Evolutionary conservation across 2,113 vertebrate species (phyloP).

Genomic region (Thinocorus orbignyianus): DNA sequence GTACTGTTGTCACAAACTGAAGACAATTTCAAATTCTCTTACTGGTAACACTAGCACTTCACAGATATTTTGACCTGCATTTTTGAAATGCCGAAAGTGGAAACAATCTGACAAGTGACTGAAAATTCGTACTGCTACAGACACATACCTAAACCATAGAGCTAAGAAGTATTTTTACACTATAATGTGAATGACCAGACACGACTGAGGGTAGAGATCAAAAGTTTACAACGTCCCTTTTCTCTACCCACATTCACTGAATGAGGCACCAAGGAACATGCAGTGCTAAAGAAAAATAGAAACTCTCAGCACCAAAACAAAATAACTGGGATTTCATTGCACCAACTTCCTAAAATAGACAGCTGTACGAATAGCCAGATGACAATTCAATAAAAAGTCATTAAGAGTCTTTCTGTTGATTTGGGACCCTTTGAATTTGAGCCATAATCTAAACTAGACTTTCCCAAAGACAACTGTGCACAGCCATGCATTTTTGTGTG

Average conservation of each 20-base stretch:
- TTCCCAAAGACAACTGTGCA: background rate
- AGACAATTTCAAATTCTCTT: conserved; percentile 36
- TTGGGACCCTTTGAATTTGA: background rate
- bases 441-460: background rate
- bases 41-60: background rate
- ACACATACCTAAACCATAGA: background rate
- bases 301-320: background rate
- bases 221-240: background rate
- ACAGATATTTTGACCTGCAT: conserved; percentile 8
- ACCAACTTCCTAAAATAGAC: background rate
- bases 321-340: background rate
- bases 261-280: background rate
- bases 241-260: background rate
- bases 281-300: background rate
- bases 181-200: background rate
- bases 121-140: background rate
- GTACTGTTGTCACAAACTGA: conserved; percentile 22
- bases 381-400: background rate
- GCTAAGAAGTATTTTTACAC: background rate
- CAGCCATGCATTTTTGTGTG: background rate
- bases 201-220: background rate
- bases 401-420: background rate
- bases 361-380: background rate
- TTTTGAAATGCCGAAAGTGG: background rate
- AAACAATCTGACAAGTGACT: conserved; percentile 16